Conservation (phyloP, 1,140 invertebrate species). For the Drosophila burlai region DNA sequence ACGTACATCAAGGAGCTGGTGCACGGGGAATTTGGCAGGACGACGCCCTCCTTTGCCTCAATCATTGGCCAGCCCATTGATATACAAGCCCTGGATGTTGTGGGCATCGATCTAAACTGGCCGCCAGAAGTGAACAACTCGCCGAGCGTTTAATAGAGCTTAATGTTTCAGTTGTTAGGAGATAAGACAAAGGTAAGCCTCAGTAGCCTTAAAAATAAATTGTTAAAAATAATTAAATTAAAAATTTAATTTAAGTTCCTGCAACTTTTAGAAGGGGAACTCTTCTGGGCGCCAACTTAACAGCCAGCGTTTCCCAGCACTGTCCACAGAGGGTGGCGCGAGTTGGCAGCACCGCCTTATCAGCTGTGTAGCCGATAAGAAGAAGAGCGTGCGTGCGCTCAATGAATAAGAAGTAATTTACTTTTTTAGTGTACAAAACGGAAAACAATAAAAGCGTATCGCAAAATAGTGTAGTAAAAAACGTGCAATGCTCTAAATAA, state of each 20-base stretch:
- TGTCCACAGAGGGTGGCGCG: background rate
- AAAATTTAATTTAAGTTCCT: too few species aligned
- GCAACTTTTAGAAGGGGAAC: background rate
- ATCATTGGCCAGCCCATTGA: conserved; percentile 90
- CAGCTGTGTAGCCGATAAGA: conserved; percentile 33
- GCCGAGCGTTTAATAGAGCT: background rate
- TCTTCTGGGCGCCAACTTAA: background rate
- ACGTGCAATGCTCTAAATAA: background rate
- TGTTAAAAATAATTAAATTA: too few species aligned
- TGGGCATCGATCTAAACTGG: conserved; percentile 89
- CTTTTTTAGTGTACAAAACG: conserved; percentile 10
- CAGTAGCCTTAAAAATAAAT: conserved; percentile 2
- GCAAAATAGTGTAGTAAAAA: background rate
- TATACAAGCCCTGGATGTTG: conserved; percentile 90
- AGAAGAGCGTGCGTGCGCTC: conserved; percentile 35
- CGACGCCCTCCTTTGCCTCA: conserved; percentile 88
- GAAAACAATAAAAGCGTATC: background rate
- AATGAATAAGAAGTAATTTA: conserved; percentile 41
- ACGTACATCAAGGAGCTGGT: conserved; percentile 99
- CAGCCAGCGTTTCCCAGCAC: conserved; percentile 14
- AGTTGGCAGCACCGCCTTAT: conserved; percentile 9
- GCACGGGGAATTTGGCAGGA: conserved; percentile 97
- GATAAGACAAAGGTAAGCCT: background rate
- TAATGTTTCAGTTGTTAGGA: background rate
- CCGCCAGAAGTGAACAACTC: conserved; percentile 85